Base-by-base conservation (phyloP, 2,797 vertebrate genomes). In the Passerculus sandwichensis region DNA sequence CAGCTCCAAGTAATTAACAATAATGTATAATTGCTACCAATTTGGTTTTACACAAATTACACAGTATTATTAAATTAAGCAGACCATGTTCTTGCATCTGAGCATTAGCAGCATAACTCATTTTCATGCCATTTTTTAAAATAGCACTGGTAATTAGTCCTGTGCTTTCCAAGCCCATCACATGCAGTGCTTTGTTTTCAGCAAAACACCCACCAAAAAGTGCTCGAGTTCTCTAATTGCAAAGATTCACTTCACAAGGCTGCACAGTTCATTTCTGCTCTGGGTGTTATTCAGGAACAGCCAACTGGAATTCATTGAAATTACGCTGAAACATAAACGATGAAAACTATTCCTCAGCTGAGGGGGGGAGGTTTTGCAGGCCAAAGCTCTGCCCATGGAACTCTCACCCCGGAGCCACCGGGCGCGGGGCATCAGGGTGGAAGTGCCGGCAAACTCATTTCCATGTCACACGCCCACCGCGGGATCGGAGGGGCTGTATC, bases 31-130 rank as follows among this genome's bases (percentile, higher is more conserved):
- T 96, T 96, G 96, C 96, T 96, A 81, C 94, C 96, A 87, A 96
- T 93, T 97, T 94, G 82, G 94, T 90, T 96, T 92, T 95, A 94
- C 96, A 96, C 96, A 96, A 94, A 91, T 76, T 89, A 77, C 91
- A 93, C 66, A 27, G 82, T 84, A 65, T 97, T 96, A 97, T 96
- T 97, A 96, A 96, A 96, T 97, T 96, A 97, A 97, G 97, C 92
- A 95, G 96, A 95, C 93, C 74, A 1, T 88, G 91, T 97, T 93
- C 94, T 94, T 92, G 67, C 57, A 88, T 93, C 94, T 74, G 89
- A 97, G 94, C 94, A 77, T 67, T 29, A 91, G 84, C 95, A 96
- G 88, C 95, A 74, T 60, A 93, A 88, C 72, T 91, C 67, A 48
- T 86, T 72, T 74, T 69, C 85, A 81, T 72, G 56, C 70, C 66